phyloP scores from a whole-genome alignment of 2,113 vertebrate genomes.

The Callorhinus ursinus region DNA sequence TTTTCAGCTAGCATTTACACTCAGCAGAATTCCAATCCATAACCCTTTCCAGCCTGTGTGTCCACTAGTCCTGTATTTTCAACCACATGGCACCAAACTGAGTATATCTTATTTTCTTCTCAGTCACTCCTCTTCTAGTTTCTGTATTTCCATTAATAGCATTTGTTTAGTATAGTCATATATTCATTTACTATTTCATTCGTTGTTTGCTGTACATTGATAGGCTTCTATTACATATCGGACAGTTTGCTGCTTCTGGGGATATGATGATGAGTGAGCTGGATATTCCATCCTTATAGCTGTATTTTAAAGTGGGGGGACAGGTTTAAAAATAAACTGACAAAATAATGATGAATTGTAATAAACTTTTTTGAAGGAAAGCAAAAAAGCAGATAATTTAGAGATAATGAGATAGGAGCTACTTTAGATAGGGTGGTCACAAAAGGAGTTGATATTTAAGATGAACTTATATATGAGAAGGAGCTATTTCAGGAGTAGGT shows the following conservation, averaged over 20 bases:
- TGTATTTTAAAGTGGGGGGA: background rate
- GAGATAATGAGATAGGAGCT: background rate
- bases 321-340: background rate
- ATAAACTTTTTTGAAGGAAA: background rate
- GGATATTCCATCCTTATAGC: background rate
- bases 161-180: background rate
- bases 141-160: constrained; percentile 10
- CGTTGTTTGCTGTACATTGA: background rate
- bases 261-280: background rate
- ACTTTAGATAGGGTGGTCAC: background rate
- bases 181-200: constrained; percentile 22
- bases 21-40: background rate
- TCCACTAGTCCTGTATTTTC: background rate
- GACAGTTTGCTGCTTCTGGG: background rate
- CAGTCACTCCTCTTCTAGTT: background rate
- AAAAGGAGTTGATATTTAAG: background rate
- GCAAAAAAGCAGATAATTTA: background rate
- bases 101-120: background rate
- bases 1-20: background rate
- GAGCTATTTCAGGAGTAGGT: background rate
- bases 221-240: background rate
- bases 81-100: background rate
- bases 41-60: background rate
- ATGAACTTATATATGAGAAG: background rate
- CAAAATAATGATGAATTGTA: constrained; percentile 2